Evolutionary conservation across 2,113 vertebrate species (phyloP), one percentile per base, ranked within the genome.

Genomic region (Stegostoma tigrinum): DNA sequence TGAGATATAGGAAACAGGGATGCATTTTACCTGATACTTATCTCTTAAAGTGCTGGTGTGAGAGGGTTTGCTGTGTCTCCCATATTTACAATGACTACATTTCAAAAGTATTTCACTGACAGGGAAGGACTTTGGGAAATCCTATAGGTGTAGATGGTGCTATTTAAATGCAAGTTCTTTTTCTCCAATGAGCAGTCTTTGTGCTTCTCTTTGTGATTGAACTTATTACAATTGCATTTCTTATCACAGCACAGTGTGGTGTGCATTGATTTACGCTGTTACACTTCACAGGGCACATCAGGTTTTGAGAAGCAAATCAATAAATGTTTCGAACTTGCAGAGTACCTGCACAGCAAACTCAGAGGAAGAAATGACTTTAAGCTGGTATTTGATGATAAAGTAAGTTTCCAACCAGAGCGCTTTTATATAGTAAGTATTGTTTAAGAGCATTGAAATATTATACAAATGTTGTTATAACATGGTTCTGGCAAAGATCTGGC

Each of bases 301-400:
- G 97, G 97, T 10, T 98, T 98, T 96, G 97, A 97, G 93, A 96
- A 95, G 80, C 97, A 98, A 96, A 96, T 97, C 85, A 97, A 98
- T 96, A 97, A 96, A 96, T 97, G 97, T 83, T 96, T 98, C 87
- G 97, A 98, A 96, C 97, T 98, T 68, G 96, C 97, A 2, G 97
- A 98, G 94, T 97, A 98, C 48, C 97, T 98, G 95, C 97, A 97
- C 95, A 96, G 97, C 70, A 96, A 97, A 66, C 96, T 98, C 85
- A 97, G 97, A 95, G 96, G 89, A 96, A 98, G 97, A 96, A 95
- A 96, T 10, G 97, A 97, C 94, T 98, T 97, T 96, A 96, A 98
- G 94, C 96, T 98, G 19, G 97, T 97, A 95, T 97, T 97, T 96
- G 95, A 95, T 96, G 86, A 96, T n/a, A 83, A 96, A 68, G 96